These are phyloP conservation scores for Oedothorax gibbosus DNA, from an alignment of 1,140 invertebrate genomes.

Conservation along the genomic window DNA sequence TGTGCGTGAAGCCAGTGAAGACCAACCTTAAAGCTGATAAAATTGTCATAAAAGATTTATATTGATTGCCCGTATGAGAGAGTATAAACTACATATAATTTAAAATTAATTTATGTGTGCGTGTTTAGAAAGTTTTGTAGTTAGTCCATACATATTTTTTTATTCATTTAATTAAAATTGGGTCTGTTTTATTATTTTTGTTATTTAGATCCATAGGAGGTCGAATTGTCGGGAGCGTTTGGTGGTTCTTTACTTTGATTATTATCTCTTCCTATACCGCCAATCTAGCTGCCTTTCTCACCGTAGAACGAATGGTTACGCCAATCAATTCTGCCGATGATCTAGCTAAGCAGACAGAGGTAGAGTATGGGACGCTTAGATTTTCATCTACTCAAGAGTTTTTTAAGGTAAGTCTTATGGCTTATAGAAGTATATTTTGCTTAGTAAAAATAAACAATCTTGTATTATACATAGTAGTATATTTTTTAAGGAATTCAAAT, in stretches of 20 bases:
- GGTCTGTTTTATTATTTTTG: constrained; percentile 33
- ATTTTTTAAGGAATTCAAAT: too few species aligned
- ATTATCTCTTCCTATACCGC: constrained; percentile 98
- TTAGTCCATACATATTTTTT: constrained; percentile 4
- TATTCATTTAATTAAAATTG: neutral
- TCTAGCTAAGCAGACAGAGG: constrained; percentile 92
- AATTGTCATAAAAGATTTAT: too few species aligned
- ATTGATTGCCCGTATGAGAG: too few species aligned
- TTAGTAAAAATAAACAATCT: neutral
- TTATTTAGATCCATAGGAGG: constrained; percentile 85
- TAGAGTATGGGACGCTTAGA: constrained; percentile 89
- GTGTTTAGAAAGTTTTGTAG: too few species aligned
- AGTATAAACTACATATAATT: too few species aligned
- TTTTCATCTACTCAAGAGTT: constrained; percentile 92
- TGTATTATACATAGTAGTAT: neutral
- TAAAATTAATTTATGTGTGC: too few species aligned
- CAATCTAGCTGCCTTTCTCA: constrained; percentile 96
- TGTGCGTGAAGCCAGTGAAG: too few species aligned
- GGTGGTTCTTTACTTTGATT: constrained; percentile 99
- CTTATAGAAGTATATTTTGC: neutral
- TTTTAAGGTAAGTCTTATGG: constrained; percentile 79
- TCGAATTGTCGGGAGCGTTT: constrained; percentile 93
- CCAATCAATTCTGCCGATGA: constrained; percentile 95
- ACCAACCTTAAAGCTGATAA: too few species aligned
- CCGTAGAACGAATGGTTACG: constrained; percentile 93